Base-by-base conservation (phyloP, 1,140 invertebrate genomes). In the Camponotus floridanus region DNA sequence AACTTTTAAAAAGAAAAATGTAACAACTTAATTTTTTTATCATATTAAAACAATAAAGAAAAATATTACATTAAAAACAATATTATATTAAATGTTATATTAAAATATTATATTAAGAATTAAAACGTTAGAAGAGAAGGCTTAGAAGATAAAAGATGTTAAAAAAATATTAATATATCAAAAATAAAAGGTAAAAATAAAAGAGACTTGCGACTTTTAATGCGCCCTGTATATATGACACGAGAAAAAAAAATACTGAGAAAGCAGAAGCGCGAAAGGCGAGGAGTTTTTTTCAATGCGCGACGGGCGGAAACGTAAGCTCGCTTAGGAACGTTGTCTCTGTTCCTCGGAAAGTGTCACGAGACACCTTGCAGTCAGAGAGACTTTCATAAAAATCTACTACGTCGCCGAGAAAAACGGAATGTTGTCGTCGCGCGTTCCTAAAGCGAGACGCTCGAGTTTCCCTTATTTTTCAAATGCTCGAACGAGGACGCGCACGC, bases 301-400 rank as follows among this genome's bases (percentile, higher is more conserved):
- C 73, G 51, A 18, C 33, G 62, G 15, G 71, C 65, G 81, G 64
- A 85, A 85, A 76, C 65, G 59, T 73, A 74, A 87, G 71, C 74
- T 85, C 86, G 51, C 45, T 57, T n/a, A 61, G 67, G 73, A 85
- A 67, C 67, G 74, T 73, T 87, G 84, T 85, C 64, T 71, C 81
- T 62, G 64, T 67, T 57, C 13, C 42, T 45, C 13, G 79, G 13
- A 45, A 83, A 74, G 55, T 74, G 79, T 83, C 57, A 83, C 26
- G 31, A 26, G 55, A 83, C 68, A 74, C 79, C 79, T 83, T 48
- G 68, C 68, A 74, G 76, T 64, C 76, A 26, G 55, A 26, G 55
- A 5, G 55, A 39, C 57, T 83, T 83, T 83, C 79, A 83, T 83
- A 83, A 83, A 83, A 83, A 74, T 83, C 79, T 74, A 48, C 48